Evolutionary conservation across 2,797 vertebrate species (phyloP).

Genomic region (Tiaroga cobitis): DNA sequence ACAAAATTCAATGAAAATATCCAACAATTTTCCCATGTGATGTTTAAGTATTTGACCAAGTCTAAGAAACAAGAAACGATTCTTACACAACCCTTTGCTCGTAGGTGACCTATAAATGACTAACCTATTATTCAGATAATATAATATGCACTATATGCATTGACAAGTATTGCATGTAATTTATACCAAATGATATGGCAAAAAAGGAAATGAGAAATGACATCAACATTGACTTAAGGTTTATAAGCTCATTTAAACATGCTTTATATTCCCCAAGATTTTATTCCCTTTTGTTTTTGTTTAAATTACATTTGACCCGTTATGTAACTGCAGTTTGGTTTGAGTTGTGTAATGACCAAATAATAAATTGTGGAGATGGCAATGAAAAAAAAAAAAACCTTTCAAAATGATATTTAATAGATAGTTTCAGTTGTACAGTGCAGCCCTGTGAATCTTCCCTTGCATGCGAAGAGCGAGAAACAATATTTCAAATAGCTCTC

Average conservation of each 20-base stretch:
- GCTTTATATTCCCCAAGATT: background rate
- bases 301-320: background rate
- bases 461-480: conserved; percentile 3
- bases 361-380: background rate
- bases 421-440: conserved; percentile 6
- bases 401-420: background rate
- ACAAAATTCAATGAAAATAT: conserved; percentile 11
- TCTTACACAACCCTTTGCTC: conserved; percentile 5
- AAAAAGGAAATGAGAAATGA: background rate
- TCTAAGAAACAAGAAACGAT: background rate
- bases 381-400: background rate
- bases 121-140: conserved; percentile 7
- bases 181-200: background rate
- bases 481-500: conserved; percentile 27
- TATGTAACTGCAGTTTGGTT: background rate
- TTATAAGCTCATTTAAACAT: background rate
- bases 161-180: conserved; percentile 14
- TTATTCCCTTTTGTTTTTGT: background rate
- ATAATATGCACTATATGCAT: conserved; percentile 10
- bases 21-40: background rate
- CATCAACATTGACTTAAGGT: background rate
- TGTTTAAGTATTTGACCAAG: background rate
- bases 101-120: conserved; percentile 21
- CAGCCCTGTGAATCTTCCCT: conserved; percentile 13
- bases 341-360: background rate